Evolutionary conservation across 1,140 invertebrate genomes (phyloP).

Genomic region (Camponotus floridanus): DNA sequence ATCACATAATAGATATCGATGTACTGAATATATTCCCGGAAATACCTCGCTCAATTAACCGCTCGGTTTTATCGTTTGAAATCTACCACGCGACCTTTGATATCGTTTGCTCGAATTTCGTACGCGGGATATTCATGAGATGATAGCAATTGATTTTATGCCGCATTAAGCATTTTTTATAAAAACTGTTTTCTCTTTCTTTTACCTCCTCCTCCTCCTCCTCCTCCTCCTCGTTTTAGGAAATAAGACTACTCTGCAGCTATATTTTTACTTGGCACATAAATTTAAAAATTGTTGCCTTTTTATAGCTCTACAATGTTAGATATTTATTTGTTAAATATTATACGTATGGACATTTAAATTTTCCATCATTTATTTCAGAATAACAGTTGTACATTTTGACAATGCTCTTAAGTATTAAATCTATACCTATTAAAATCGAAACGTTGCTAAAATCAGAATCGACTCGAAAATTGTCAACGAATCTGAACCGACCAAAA

Average conservation of each 20-base stretch:
- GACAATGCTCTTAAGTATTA: not conserved
- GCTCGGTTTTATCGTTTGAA: slow-evolving; percentile 25
- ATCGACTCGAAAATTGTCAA: slow-evolving; percentile 32
- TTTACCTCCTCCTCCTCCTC: no score
- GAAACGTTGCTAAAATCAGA: not conserved
- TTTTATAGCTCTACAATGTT: not conserved
- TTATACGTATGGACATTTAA: not conserved
- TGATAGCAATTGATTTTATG: slow-evolving; percentile 26
- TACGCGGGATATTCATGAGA: slow-evolving; percentile 6
- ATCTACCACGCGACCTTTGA: slow-evolving; percentile 25
- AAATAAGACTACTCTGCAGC: not conserved
- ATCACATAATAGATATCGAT: slow-evolving; percentile 46
- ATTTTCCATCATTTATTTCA: not conserved
- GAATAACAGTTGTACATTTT: not conserved
- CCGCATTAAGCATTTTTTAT: not conserved
- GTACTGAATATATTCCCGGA: slow-evolving; percentile 50
- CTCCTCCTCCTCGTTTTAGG: not conserved
- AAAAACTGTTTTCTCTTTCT: not conserved
- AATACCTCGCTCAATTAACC: slow-evolving; percentile 54
- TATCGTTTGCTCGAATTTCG: slow-evolving; percentile 40
- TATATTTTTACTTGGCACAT: no score
- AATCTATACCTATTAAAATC: not conserved
- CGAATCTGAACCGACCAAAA: slow-evolving; percentile 16
- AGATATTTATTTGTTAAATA: slow-evolving; percentile 18
- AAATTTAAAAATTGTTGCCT: not conserved